A percentile compares a stretch with the other conserved stretches of the same genome.
phyloP scores from a whole-genome alignment of 2,888 invertebrate genomes.

The Diaprepes abbreviatus region DNA sequence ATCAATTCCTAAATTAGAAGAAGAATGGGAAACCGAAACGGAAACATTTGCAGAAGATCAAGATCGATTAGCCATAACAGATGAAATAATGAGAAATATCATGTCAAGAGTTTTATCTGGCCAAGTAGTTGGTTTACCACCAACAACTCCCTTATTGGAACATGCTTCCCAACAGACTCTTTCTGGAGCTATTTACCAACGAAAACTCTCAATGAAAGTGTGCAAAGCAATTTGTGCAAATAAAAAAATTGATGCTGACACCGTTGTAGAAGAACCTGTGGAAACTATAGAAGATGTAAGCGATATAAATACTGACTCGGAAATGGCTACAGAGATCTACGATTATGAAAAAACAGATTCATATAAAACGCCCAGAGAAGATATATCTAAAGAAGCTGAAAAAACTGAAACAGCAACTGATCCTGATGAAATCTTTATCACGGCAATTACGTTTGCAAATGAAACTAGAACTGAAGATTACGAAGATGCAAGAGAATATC shows the following conservation, averaged over 20 bases:
- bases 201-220: constrained; percentile 1
- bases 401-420: background rate
- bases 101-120: constrained; percentile 51
- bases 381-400: background rate
- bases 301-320: constrained; percentile 43
- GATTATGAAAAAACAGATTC: background rate
- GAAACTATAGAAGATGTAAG: constrained; percentile 41
- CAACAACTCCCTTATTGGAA: constrained; percentile 3
- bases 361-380: background rate
- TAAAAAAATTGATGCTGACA: constrained; percentile 7
- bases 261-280: constrained; percentile 16
- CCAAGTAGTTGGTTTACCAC: constrained; percentile 43
- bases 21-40: constrained; percentile 24
- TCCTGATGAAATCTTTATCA: background rate
- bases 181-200: constrained; percentile 39
- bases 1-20: constrained; percentile 19
- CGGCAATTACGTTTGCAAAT: background rate
- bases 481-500: background rate
- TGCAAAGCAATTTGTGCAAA: constrained; percentile 29
- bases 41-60: constrained; percentile 21
- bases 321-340: constrained; percentile 22
- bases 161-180: constrained; percentile 34
- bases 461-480: background rate
- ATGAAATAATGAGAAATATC: constrained; percentile 32
- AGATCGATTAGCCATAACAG: constrained; percentile 9